phyloP scores from a whole-genome alignment of 2,113 vertebrate genomes.

The Platycercus adscitus region DNA sequence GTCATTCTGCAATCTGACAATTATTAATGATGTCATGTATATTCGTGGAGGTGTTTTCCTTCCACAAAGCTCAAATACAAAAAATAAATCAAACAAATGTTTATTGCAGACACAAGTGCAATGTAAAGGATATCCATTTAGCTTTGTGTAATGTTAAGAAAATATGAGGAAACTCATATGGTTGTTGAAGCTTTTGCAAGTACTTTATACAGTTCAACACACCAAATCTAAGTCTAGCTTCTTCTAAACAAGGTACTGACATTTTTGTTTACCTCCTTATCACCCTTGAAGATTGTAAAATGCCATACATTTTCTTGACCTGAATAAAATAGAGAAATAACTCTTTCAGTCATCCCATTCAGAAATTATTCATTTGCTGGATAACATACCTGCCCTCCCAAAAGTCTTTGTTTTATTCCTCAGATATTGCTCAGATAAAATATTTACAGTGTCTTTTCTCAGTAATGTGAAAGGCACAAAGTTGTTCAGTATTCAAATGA shows the following conservation, averaged over 20 bases:
- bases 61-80: background rate
- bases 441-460: background rate
- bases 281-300: background rate
- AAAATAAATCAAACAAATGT: background rate
- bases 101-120: background rate
- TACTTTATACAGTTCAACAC: background rate
- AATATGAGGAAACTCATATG: background rate
- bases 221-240: background rate
- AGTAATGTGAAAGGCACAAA: background rate
- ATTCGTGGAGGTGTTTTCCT: background rate
- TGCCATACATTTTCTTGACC: background rate
- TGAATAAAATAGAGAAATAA: background rate
- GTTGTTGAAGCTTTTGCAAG: background rate
- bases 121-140: background rate
- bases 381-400: background rate
- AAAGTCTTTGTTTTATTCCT: background rate
- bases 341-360: background rate
- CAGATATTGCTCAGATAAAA: background rate
- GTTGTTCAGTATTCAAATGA: background rate
- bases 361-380: background rate
- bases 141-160: background rate
- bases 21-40: background rate
- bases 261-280: background rate
- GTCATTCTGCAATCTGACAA: background rate
- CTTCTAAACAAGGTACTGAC: background rate